Percentiles rank a stretch among this genome's conserved stretches.
These are phyloP conservation scores for cat (Felis catus) DNA, from an alignment of 2,113 vertebrate species.

Conservation along the genomic window F.catus_Fca126_mat1.0 CM031413.1:149184501-149185000, in stretches of 20 bases:
- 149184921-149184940: conserved; percentile 74
- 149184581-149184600: conserved; percentile 77
- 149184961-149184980: conserved; percentile 70
- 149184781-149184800: conserved; percentile 53
- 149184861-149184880: conserved; percentile 39
- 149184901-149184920: conserved; percentile 66
- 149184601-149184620: conserved; percentile 77
- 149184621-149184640: conserved; percentile 76
- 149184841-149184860: conserved; percentile 20
- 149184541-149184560: conserved; percentile 56
- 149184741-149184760: neutral
- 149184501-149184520: neutral
- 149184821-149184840: conserved; percentile 50
- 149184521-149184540: conserved; percentile 37
- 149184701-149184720: conserved; percentile 62
- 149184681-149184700: conserved; percentile 76
- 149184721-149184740: conserved; percentile 43
- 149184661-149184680: conserved; percentile 75
- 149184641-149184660: conserved; percentile 78
- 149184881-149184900: conserved; percentile 56
- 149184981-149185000: conserved; percentile 74
- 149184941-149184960: conserved; percentile 70
- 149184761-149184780: conserved; percentile 61
- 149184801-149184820: conserved; percentile 58
- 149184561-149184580: conserved; percentile 72